Conservation (phyloP, 2,797 vertebrate species). For the Rhodeus uyekii region DNA sequence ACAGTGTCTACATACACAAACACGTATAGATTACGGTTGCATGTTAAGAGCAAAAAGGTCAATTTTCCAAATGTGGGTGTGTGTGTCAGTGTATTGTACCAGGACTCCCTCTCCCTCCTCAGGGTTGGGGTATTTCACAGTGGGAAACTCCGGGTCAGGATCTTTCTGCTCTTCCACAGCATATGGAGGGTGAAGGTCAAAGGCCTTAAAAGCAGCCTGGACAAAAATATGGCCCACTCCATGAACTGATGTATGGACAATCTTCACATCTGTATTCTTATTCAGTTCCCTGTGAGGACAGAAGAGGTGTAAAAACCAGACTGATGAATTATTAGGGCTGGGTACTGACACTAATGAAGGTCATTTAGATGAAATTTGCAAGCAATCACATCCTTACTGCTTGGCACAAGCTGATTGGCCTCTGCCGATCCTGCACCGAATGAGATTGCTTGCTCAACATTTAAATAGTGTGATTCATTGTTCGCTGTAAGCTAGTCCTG, state of each 20-base stretch:
- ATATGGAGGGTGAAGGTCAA: slow-evolving; percentile 85
- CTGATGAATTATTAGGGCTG: background rate
- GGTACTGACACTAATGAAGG: background rate
- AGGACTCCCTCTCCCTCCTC: slow-evolving; percentile 96
- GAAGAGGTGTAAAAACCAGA: background rate
- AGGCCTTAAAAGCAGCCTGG: slow-evolving; percentile 89
- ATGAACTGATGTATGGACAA: slow-evolving; percentile 97
- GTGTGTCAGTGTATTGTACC: slow-evolving; percentile 71
- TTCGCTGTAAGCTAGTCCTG: background rate
- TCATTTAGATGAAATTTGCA: background rate
- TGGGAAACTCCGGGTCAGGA: slow-evolving; percentile 95
- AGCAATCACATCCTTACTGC: background rate
- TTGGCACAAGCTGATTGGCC: background rate
- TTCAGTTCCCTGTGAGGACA: slow-evolving; percentile 82
- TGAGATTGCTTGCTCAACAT: background rate
- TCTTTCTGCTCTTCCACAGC: slow-evolving; percentile 93
- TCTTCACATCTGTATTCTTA: slow-evolving; percentile 84
- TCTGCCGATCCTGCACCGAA: background rate
- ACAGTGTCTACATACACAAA: slow-evolving; percentile 83
- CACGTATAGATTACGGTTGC: slow-evolving; percentile 26
- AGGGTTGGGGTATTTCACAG: slow-evolving; percentile 95
- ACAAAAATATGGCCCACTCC: slow-evolving; percentile 93
- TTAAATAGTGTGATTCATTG: background rate
- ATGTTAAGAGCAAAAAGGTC: background rate
- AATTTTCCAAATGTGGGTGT: background rate